Evolutionary conservation across 2,797 vertebrate species (phyloP).

Genomic region (Rhynchotus rufescens): DNA sequence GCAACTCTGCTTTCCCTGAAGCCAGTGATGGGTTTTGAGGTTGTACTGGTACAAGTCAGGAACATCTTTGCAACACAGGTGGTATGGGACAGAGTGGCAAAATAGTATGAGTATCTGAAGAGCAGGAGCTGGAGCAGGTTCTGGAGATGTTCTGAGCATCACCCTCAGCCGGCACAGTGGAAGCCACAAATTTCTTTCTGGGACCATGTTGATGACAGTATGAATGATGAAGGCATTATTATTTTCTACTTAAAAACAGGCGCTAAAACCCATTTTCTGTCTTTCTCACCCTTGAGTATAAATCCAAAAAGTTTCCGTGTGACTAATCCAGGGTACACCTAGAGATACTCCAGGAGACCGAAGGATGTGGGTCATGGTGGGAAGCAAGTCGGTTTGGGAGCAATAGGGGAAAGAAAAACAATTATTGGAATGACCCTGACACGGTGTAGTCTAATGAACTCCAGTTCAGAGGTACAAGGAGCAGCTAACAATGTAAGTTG

Average conservation of each 20-base stretch:
- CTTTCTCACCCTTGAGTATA: not conserved
- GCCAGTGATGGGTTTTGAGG: not conserved
- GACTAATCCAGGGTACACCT: not conserved
- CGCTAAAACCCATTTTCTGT: not conserved
- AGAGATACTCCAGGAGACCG: not conserved
- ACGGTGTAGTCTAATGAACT: not conserved
- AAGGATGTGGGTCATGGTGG: not conserved
- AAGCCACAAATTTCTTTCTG: not conserved
- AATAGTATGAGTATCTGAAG: not conserved
- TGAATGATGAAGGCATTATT: not conserved
- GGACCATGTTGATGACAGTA: not conserved
- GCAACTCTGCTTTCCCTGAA: fast-evolving
- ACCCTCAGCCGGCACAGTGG: not conserved
- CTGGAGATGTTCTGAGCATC: not conserved
- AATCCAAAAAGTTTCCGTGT: not conserved
- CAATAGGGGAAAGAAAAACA: not conserved
- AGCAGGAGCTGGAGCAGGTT: not conserved
- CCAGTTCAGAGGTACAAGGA: not conserved
- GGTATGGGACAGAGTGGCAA: not conserved
- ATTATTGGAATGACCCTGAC: not conserved
- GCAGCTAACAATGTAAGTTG: not conserved
- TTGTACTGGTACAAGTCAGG: not conserved
- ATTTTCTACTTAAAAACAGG: not conserved
- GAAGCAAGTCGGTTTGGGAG: not conserved
- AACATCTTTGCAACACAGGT: not conserved